Conservation (phyloP, 1,140 invertebrate species). For the Kradibia gibbosae region DNA sequence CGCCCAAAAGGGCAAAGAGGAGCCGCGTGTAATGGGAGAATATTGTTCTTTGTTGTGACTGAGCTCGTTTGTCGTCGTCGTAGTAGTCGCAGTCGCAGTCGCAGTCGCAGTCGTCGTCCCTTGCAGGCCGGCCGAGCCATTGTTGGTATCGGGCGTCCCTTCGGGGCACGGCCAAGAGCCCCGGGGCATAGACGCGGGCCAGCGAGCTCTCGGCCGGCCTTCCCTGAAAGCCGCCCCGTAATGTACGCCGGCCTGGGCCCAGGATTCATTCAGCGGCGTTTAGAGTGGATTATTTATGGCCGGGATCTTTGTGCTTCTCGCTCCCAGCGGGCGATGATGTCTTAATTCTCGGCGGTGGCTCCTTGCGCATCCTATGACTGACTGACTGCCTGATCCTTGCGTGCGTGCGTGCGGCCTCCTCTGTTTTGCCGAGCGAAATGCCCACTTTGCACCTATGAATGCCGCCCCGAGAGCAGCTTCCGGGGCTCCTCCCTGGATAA, state of each 20-base stretch:
- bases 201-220: not conserved
- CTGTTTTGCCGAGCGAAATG: not conserved
- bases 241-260: not conserved
- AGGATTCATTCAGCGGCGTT: constrained; percentile 25
- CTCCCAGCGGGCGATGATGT: constrained; percentile 26
- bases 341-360: not conserved
- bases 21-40: not conserved
- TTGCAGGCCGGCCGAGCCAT: not conserved
- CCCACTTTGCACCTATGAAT: not conserved
- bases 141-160: not conserved
- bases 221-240: not conserved
- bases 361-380: too few species aligned
- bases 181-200: too few species aligned
- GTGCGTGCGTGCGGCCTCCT: not conserved
- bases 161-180: not conserved
- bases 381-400: too few species aligned
- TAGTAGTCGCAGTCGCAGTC: not conserved
- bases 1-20: constrained; percentile 3
- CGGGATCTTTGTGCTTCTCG: not conserved
- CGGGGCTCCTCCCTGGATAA: constrained; percentile 14
- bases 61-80: constrained; percentile 33
- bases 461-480: not conserved
- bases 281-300: constrained; percentile 41
- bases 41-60: not conserved
- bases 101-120: not conserved